Evolutionary conservation across 2,888 invertebrate genomes (phyloP), one percentile per base, ranked within the genome.

Genomic region (Psylliodes chrysocephalus): DNA sequence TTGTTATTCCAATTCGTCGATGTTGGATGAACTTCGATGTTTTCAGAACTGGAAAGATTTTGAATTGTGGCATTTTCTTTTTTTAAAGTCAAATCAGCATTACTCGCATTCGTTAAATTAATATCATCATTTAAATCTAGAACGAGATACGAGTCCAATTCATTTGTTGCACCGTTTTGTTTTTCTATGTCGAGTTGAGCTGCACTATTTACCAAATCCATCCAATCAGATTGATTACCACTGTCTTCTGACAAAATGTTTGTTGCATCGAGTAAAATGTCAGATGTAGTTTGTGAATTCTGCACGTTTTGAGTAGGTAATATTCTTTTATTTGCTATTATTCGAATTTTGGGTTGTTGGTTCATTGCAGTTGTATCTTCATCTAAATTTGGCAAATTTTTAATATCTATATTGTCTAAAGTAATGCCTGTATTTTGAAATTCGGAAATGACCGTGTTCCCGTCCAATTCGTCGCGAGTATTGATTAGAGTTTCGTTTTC

Each of bases 361-460:
- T 49, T 28, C 1, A 17, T 46, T 46, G 2, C 10, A 10, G 7
- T 49, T 28, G 14, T 15, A 14, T 22, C 40, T 28, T 10, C 12
- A 25, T 30, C 14, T 15, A 54, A 54, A 12, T 35, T 17, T 1
- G 53, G 7, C 22, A 53, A 38, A 40, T 54, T 54, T 44, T 49
- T 53, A n/a, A 44, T 14, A 14, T 60, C 15, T 10, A 60, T n/a
- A 15, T 64, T 52, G 8, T 22, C 22, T 7, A 64, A 51, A 28
- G 22, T 47, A 4, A 47, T 19, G 2, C 28, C 49, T 22, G 78
- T 79, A 62, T 82, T 81, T 70, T 82, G 80, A 55, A 83, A 82
- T 71, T 82, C 82, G 2, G 81, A 81, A 25, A 82, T 82, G 25
- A 83, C 78, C 0, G 82, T 81, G 70, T 77, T 81, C 47, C 81